Evolutionary conservation across 92 coral and sea anemone species (phyloP), one percentile per base, ranked within the genome.

Genomic region (Muricea muricata): DNA sequence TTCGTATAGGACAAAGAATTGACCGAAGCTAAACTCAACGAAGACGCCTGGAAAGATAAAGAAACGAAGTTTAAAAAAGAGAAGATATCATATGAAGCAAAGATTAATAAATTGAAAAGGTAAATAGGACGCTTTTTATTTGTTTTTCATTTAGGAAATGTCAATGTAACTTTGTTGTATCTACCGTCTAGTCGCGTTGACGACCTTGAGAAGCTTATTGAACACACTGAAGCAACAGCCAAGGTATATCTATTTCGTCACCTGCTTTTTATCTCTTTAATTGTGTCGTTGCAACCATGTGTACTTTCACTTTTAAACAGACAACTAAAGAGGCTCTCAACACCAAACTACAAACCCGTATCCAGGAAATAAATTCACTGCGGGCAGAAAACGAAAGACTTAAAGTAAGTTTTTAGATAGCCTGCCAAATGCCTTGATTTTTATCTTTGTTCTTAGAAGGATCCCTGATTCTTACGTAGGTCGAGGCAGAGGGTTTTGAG

Each of bases 361-460:
- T 93, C 28, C 99, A 97, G 73, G 99, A 97, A 73, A 87, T 97
- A 39, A 91, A 91, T 83, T 39, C 93, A 30, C 90, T 97, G 15
- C 90, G 99, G 57, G 78, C 93, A 20, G 99, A 97, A 31, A 97
- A 97, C 63, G 99, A 97, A 65, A 91, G 94, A 71, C 91, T 90
- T 40, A 87, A 90, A 85, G 99, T 97, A 82, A 10, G n/a, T 25
- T 20, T 3, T n/a, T n/a, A n/a, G n/a, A n/a, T n/a, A 29, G 12
- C 8, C 24, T 3, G 1, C 12, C 9, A 12, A 20, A 29, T 18
- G 1, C 50, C 14, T 5, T 12, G 14, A 12, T 40, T 13, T 18
- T 6, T 23, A 14, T 41, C 24, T 1, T n/a, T 8, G 0, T 71
- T n/a, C 25, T 2, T 35, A 74, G 47, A 20, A 0, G 39, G 3